Evolutionary conservation across 1,140 invertebrate genomes (phyloP).

Genomic region (Platyura marginata): DNA sequence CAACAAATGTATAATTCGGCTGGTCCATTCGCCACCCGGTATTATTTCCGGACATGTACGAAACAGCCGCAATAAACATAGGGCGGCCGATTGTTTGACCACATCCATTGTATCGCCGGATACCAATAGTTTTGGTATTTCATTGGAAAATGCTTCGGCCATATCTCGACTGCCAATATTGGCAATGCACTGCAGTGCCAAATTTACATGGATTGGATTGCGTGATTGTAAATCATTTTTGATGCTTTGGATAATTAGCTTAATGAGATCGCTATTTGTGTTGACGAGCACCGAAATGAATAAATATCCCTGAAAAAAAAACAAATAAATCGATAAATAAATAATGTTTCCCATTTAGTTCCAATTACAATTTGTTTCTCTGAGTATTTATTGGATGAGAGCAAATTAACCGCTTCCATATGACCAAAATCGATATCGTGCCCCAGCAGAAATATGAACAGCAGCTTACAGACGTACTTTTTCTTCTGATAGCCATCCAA

Average conservation of each 20-base stretch:
- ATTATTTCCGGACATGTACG: conserved; percentile 89
- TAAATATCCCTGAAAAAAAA: conserved; percentile 72
- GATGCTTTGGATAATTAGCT: conserved; percentile 97
- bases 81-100: conserved; percentile 97
- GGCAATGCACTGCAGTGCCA: conserved; percentile 98
- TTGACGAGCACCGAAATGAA: conserved; percentile 99
- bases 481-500: conserved; percentile 99
- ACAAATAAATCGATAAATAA: conserved; percentile 7
- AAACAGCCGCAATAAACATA: conserved; percentile 86
- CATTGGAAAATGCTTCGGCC: conserved; percentile 95
- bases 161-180: conserved; percentile 99
- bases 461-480: conserved; percentile 99
- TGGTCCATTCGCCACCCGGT: conserved; percentile 96
- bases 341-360: not conserved
- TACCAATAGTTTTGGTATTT: conserved; percentile 95
- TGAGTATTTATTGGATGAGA: conserved; percentile 99
- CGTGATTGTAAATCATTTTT: conserved; percentile 95
- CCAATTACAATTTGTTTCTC: conserved; percentile 98
- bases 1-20: conserved; percentile 92
- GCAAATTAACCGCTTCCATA: conserved; percentile 99
- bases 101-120: conserved; percentile 99
- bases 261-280: conserved; percentile 97
- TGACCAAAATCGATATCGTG: conserved; percentile 99
- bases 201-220: conserved; percentile 96
- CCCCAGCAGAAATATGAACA: conserved; percentile 97